Conservation (phyloP, 1,140 invertebrate genomes). For the Drosophila biarmipes region DNA sequence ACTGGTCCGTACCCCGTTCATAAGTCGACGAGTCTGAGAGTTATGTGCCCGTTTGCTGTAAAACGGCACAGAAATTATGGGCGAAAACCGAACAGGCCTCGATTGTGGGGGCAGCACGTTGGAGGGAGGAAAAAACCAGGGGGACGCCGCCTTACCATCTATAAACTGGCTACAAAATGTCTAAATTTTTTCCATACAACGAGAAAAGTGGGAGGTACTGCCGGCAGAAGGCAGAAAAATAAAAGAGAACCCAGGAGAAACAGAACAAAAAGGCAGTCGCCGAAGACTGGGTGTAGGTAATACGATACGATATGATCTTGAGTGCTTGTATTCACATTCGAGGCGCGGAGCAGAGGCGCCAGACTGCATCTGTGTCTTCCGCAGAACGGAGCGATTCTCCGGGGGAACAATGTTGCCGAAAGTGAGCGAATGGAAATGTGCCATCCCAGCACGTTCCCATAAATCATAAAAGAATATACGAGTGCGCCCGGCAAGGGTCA, state of each 20-base stretch:
- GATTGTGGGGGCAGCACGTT: constrained; percentile 20
- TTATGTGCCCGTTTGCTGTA: constrained; percentile 78
- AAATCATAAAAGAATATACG: constrained; percentile 23
- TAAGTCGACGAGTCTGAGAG: constrained; percentile 50
- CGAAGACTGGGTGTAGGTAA: constrained; percentile 23
- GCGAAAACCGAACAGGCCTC: constrained; percentile 76
- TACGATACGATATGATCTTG: constrained; percentile 54
- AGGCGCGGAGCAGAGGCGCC: constrained; percentile 6
- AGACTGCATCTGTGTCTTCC: constrained; percentile 10
- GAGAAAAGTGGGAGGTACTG: constrained; percentile 42
- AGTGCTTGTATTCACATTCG: constrained; percentile 27
- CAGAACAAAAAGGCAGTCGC: constrained; percentile 1
- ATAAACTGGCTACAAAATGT: constrained; percentile 80
- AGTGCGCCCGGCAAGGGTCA: too few species aligned
- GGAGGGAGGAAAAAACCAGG: neutral
- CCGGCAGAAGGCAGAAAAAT: constrained; percentile 18
- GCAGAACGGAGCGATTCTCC: constrained; percentile 21
- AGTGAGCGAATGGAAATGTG: constrained; percentile 29
- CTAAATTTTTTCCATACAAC: constrained; percentile 49
- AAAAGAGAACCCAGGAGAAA: neutral
- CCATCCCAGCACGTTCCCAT: constrained; percentile 19
- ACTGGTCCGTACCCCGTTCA: constrained; percentile 30
- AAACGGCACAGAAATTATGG: constrained; percentile 77
- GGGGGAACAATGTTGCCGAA: constrained; percentile 34
- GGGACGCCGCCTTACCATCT: constrained; percentile 41